These are phyloP conservation scores for Mellilla xanthometata DNA, from an alignment of 2,888 invertebrate genomes.

Conservation along the genomic window DNA sequence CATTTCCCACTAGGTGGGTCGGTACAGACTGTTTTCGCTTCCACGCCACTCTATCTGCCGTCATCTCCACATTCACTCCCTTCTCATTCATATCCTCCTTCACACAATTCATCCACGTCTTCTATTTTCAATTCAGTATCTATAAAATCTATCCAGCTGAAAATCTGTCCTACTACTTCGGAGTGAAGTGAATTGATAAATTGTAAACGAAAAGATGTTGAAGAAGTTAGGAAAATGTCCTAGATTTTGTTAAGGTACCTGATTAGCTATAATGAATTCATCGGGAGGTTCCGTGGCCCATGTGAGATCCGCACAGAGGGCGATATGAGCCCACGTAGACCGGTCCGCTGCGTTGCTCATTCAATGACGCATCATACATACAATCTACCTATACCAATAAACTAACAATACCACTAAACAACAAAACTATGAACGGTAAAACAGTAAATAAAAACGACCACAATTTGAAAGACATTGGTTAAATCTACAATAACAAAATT, in stretches of 20 bases:
- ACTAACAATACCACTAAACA: constrained; percentile 73
- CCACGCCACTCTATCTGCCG: too few relatives aligned
- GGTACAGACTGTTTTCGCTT: too few relatives aligned
- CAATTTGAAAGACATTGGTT: constrained; percentile 79
- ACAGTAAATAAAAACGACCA: constrained; percentile 75
- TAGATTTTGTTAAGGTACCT: constrained; percentile 48
- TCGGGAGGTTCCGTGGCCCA: constrained; percentile 76
- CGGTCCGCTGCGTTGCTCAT: constrained; percentile 80
- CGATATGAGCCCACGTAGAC: constrained; percentile 78
- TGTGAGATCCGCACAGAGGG: constrained; percentile 79
- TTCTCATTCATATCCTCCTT: too few relatives aligned
- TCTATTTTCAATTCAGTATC: too few relatives aligned
- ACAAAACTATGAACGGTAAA: constrained; percentile 73
- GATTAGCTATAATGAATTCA: constrained; percentile 76
- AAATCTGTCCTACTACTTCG: too few relatives aligned
- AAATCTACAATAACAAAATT: constrained; percentile 79
- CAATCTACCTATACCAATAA: constrained; percentile 60
- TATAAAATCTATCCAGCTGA: too few relatives aligned
- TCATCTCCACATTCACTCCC: too few relatives aligned
- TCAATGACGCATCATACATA: constrained; percentile 78
- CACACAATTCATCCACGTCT: too few relatives aligned
- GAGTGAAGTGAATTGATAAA: too few relatives aligned
- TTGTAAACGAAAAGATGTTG: too few relatives aligned
- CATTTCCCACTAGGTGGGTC: too few relatives aligned
- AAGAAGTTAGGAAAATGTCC: too few relatives aligned